Evolutionary conservation across 1,140 invertebrate genomes (phyloP), one percentile per base, ranked within the genome.

Genomic region (Solen grandis): DNA sequence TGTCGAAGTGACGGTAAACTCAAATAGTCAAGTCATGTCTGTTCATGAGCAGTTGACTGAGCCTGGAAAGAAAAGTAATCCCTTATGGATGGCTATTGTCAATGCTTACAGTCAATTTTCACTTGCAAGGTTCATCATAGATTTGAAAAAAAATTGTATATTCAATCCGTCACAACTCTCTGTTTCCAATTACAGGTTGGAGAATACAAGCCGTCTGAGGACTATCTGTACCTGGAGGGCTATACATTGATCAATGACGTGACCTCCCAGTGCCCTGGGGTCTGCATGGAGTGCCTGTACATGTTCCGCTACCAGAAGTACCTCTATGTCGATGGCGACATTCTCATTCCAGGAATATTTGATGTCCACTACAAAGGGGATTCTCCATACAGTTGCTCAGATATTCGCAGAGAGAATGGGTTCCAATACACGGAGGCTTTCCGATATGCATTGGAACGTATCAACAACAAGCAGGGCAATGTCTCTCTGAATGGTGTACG

Each of bases 401-500:
- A 57, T 19, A 31, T 90, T 1, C 76, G 85, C 13, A 33, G 46
- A 2, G 72, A 65, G 5, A 88, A 90, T 84, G 89, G 89, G 14
- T 90, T 90, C 50, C 84, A 87, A 57, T 88, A 89, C 70, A 87
- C 87, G 1, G 90, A 91, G 41, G 88, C 88, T 27, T 89, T 91
- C 70, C 80, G 84, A 27, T 91, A 84, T 82, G 89, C 90, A 29
- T 38, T 91, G 2, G 66, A 90, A 19, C 69, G 60, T 41, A 85
- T 91, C n/a, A 91, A 91, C 80, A 83, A 38, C 31, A 86, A 88
- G 2, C 55, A 22, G 25, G 54, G 75, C 5, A 38, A 70, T 79
- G 89, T 88, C 0, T 77, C 88, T 41, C 62, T 92, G 46, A 95
- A 95, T 2, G 94, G 94, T 79, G 93, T 95, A 4, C 94, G 89